phyloP scores from a whole-genome alignment of 2,113 vertebrate species.

The Echinops telfairi region DNA sequence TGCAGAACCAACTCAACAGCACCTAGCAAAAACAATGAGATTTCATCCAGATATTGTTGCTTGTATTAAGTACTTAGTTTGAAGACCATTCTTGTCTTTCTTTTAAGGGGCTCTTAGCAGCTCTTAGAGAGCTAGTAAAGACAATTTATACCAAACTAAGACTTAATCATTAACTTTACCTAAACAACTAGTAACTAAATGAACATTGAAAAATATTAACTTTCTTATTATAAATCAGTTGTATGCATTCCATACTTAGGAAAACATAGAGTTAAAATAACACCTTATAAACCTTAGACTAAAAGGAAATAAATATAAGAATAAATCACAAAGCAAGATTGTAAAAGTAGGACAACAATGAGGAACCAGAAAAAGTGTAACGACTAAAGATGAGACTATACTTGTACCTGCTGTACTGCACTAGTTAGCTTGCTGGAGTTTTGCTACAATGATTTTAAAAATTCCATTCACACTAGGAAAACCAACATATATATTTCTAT shows the following conservation, averaged over 20 bases:
- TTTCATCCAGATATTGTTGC: not conserved
- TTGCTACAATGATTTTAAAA: not conserved
- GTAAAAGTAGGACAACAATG: not conserved
- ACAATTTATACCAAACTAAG: not conserved
- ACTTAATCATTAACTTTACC: not conserved
- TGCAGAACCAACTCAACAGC: no score
- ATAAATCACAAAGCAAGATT: slow-evolving; percentile 16
- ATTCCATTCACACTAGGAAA: no score
- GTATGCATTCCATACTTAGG: not conserved
- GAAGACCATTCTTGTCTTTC: not conserved
- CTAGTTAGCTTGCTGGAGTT: not conserved
- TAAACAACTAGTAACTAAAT: not conserved
- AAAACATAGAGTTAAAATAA: slow-evolving; percentile 37
- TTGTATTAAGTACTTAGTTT: not conserved
- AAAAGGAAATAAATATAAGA: not conserved
- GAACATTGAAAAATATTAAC: not conserved
- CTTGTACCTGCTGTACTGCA: not conserved
- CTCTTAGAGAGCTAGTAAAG: slow-evolving; percentile 9
- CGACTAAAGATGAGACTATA: not conserved
- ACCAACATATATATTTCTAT: not conserved
- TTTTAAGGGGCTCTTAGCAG: slow-evolving; percentile 17
- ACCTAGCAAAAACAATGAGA: no score
- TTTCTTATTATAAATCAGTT: slow-evolving; percentile 11
- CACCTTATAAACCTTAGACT: not conserved
- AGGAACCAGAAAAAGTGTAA: not conserved